Conservation (phyloP, 2,113 vertebrate species). For the Suricata suricatta region DNA sequence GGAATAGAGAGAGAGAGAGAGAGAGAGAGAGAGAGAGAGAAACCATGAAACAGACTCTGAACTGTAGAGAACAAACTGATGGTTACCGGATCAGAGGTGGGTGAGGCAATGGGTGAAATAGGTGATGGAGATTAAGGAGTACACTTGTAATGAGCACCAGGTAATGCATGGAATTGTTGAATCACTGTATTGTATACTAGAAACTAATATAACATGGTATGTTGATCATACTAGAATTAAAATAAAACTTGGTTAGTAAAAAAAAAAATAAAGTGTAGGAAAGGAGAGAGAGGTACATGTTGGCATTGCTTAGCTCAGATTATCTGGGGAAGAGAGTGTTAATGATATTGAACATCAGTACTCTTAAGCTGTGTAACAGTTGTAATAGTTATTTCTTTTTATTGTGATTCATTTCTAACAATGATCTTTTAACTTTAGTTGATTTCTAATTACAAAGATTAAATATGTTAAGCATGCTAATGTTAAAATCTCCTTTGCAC, state of each 20-base stretch:
- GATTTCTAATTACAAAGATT: background rate
- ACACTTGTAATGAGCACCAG: background rate
- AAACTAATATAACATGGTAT: background rate
- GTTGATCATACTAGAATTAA: background rate
- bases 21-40: background rate
- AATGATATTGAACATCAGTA: background rate
- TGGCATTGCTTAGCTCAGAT: background rate
- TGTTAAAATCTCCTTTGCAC: background rate
- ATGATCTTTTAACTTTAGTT: background rate
- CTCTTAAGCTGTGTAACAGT: background rate
- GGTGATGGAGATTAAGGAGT: background rate
- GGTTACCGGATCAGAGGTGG: background rate
- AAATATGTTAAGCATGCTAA: background rate
- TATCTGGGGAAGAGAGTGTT: background rate
- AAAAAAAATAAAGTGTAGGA: background rate
- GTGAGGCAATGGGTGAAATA: background rate
- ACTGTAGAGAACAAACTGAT: background rate
- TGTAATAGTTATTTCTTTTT: constrained; percentile 30
- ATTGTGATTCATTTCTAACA: constrained; percentile 17
- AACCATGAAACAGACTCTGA: background rate
- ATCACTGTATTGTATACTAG: background rate
- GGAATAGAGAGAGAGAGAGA: background rate
- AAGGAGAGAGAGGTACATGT: background rate
- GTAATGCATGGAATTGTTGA: background rate
- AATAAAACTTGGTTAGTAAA: background rate